Conservation (phyloP, 2,113 vertebrate genomes). For the Atherinomorus stipes region DNA sequence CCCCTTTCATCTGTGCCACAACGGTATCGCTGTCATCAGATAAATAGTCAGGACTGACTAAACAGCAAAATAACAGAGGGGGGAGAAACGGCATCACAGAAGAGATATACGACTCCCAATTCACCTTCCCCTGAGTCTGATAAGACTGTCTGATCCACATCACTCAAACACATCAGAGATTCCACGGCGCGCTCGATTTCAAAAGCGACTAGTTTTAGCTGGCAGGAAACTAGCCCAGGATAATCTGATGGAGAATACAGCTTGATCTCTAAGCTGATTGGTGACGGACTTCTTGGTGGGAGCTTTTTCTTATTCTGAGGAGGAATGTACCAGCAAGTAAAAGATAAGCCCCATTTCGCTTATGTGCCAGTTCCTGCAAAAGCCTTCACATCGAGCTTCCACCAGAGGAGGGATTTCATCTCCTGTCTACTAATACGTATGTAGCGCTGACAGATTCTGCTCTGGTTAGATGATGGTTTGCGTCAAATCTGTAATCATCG, state of each 20-base stretch:
- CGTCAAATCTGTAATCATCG: constrained; percentile 14
- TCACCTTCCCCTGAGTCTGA: constrained; percentile 64
- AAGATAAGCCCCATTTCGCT: constrained; percentile 55
- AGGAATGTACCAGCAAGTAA: constrained; percentile 51
- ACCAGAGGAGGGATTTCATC: constrained; percentile 50
- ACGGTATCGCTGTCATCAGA: constrained; percentile 61
- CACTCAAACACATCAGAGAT: constrained; percentile 51
- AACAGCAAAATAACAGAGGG: constrained; percentile 42
- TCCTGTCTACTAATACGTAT: constrained; percentile 29
- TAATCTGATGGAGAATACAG: constrained; percentile 4
- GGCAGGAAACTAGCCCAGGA: constrained; percentile 9
- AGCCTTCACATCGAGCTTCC: constrained; percentile 11
- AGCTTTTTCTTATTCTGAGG: constrained; percentile 13
- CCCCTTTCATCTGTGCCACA: constrained; percentile 28
- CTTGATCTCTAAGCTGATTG: constrained; percentile 45
- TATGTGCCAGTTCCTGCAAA: constrained; percentile 35
- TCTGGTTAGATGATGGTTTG: neutral
- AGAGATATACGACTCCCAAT: constrained; percentile 57
- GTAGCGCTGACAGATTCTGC: constrained; percentile 13
- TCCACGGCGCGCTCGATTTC: constrained; percentile 51
- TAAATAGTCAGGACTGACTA: constrained; percentile 50
- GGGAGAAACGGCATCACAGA: constrained; percentile 40
- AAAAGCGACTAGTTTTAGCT: constrained; percentile 58
- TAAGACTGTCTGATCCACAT: constrained; percentile 73
- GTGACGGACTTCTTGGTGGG: constrained; percentile 2